Percentiles rank a stretch among this genome's conserved stretches.
phyloP scores from a whole-genome alignment of 1,140 invertebrate genomes.

The Psix sp. region DNA sequence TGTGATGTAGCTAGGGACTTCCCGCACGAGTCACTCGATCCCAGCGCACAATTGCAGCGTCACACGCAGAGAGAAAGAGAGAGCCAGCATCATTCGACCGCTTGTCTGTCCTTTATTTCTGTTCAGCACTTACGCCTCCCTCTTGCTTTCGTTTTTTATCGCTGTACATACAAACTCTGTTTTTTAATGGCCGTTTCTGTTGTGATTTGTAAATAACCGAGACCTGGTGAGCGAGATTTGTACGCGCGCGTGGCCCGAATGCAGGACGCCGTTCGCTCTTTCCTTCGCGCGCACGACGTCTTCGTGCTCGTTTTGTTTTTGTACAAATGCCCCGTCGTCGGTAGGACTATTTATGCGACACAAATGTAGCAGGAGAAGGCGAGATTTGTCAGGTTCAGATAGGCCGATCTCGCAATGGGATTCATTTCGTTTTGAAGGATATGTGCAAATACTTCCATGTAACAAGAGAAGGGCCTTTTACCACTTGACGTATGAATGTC shows the following conservation, averaged over 20 bases:
- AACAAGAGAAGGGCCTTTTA: slow-evolving; percentile 36
- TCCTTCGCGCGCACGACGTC: neutral
- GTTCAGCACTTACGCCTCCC: neutral
- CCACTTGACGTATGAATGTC: slow-evolving; percentile 43
- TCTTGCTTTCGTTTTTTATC: slow-evolving; percentile 12
- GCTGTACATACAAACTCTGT: slow-evolving; percentile 36
- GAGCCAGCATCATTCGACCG: neutral
- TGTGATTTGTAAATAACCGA: slow-evolving; percentile 46
- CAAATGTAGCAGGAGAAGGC: too few species aligned
- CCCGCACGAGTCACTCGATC: slow-evolving; percentile 24
- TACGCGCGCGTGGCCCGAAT: slow-evolving; percentile 14
- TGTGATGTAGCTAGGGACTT: slow-evolving; percentile 74
- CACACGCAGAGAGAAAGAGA: neutral
- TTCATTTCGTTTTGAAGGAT: slow-evolving; percentile 5
- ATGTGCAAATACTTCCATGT: slow-evolving; percentile 23
- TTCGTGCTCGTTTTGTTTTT: slow-evolving; percentile 3
- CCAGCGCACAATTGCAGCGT: slow-evolving; percentile 5
- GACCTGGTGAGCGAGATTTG: slow-evolving; percentile 15
- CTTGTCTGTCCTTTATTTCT: slow-evolving; percentile 2
- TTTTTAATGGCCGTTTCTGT: slow-evolving; percentile 46
- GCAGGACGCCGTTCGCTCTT: too few species aligned
- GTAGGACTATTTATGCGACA: too few species aligned
- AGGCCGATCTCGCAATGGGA: neutral
- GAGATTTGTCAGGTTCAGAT: too few species aligned
- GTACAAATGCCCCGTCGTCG: too few species aligned